These are phyloP conservation scores for Polymixis flavicincta DNA, from an alignment of 2,888 invertebrate genomes.

Conservation along the genomic window DNA sequence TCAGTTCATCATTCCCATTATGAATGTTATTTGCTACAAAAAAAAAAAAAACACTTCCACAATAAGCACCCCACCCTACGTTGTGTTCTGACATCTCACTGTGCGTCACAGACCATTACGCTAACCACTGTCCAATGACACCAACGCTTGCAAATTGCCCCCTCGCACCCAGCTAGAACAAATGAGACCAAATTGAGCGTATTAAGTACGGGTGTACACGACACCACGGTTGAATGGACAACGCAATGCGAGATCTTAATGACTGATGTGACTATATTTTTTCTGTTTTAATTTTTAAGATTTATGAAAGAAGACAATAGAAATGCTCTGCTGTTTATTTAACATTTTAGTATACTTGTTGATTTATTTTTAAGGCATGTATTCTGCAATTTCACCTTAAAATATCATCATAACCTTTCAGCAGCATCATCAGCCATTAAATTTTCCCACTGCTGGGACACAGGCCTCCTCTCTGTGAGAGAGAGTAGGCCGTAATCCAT, in stretches of 20 bases:
- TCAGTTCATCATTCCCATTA: not conserved
- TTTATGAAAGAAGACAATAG: not conserved
- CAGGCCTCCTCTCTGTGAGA: too few species aligned
- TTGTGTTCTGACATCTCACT: constrained; percentile 65
- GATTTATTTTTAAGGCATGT: not conserved
- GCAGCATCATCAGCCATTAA: too few species aligned
- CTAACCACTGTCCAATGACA: constrained; percentile 66
- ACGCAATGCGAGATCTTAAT: not conserved
- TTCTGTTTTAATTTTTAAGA: not conserved
- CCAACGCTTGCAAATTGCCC: constrained; percentile 66
- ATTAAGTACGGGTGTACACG: constrained; percentile 62
- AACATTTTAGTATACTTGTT: not conserved
- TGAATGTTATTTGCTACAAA: constrained; percentile 2
- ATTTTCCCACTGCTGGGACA: too few species aligned
- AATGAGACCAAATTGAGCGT: constrained; percentile 69
- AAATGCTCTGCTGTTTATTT: not conserved
- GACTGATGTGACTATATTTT: not conserved
- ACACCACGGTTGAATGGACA: constrained; percentile 32
- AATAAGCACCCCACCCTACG: constrained; percentile 40
- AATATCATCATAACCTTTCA: not conserved
- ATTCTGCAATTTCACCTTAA: not conserved
- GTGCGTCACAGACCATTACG: constrained; percentile 67
- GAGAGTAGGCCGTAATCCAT: too few species aligned
- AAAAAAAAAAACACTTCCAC: constrained; percentile 30
- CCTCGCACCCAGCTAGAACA: constrained; percentile 72